Percentiles rank a stretch among this genome's conserved stretches.
These are phyloP conservation scores for Meghimatium bilineatum DNA, from an alignment of 2,888 invertebrate species.

Conservation along the genomic window DNA sequence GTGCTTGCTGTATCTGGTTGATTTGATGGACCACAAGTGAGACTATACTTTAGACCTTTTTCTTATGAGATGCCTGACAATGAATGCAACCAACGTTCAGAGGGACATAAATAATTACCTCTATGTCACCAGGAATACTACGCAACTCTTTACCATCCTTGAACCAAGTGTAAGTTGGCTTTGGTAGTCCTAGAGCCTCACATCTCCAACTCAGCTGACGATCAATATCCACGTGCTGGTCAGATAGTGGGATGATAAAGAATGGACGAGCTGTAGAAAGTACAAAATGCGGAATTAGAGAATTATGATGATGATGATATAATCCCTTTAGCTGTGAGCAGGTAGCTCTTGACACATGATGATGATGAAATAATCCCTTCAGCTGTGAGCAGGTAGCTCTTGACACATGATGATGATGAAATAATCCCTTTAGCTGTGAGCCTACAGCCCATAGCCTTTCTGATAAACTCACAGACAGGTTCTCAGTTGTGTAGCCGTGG, in stretches of 20 bases:
- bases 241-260: constrained; percentile 67
- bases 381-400: too few species aligned
- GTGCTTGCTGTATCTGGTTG: too few species aligned
- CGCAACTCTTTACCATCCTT: constrained; percentile 57
- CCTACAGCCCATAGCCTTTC: too few species aligned
- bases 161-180: constrained; percentile 68
- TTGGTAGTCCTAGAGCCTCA: constrained; percentile 66
- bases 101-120: constrained; percentile 38
- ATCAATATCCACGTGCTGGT: constrained; percentile 69
- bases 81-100: not conserved
- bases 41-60: too few species aligned
- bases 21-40: not conserved
- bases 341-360: too few species aligned
- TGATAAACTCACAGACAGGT: too few species aligned
- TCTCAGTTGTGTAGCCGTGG: too few species aligned
- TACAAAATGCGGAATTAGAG: not conserved
- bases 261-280: constrained; percentile 67
- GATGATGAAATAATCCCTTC: too few species aligned
- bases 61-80: not conserved
- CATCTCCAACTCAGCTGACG: constrained; percentile 69
- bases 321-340: too few species aligned
- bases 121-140: constrained; percentile 50
- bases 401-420: too few species aligned
- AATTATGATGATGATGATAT: too few species aligned
- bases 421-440: too few species aligned